Evolutionary conservation across 2,113 vertebrate species (phyloP), one percentile per base, ranked within the genome.

Genomic region (Hipposideros armiger): DNA sequence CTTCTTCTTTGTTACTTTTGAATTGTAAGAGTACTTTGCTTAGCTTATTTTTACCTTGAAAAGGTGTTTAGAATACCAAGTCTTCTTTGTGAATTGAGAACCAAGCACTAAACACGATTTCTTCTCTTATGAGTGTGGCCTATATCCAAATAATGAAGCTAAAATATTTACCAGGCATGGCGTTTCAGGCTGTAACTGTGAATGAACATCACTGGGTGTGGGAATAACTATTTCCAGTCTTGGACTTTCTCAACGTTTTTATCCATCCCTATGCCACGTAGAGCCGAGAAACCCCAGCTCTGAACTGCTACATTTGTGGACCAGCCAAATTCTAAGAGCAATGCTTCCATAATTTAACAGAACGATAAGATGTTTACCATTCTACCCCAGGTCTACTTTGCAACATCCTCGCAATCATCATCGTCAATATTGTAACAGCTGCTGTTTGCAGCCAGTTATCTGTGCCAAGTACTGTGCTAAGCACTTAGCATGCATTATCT

Each of bases 321-420:
- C 73, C 56, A 67, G 47, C 26, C 67, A 91, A 47, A n/a, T 87
- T 42, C 42, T 87, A 40, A 92, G 56, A 60, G 40, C 60, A 20
- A 11, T 28, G 30, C 22, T 72, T 95, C 52, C 66, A 26, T 26
- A 50, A 83, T 70, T 84, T 47, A 32, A 60, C 50, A 58, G 66
- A 45, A 52, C 22, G 70, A 11, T 17, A 20, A 82, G 32, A 54
- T 13, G 26, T 22, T 47, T 45, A 45, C 14, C 24, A 0, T 26
- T 66, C 42, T 9, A 13, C 47, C 6, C 45, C 45, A 74, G n/a
- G 50, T 66, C 30, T 30, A 8, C 54, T 36, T 70, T 47, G 14
- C 9, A 67, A 1, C 0, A 2, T 11, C 28, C 24, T 32, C 19
- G 19, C 15, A 4, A 0, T 28, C 24, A 2, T 32, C 58, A 7